Evolutionary conservation across 2,113 vertebrate species (phyloP).

Genomic region (Chroicocephalus ridibundus): DNA sequence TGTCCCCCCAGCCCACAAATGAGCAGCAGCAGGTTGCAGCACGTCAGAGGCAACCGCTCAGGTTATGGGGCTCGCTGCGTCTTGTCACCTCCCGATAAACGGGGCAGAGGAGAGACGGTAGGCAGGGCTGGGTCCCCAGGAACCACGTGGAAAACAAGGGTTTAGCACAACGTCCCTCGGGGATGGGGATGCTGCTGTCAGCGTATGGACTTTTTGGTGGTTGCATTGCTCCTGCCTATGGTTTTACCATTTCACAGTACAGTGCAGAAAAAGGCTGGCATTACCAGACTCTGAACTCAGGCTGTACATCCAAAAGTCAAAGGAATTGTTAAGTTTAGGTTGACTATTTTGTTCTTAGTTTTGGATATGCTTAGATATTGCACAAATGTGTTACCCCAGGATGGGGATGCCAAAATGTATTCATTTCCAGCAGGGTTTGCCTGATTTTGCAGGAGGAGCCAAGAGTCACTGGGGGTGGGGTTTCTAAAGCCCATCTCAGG

Average conservation of each 20-base stretch:
- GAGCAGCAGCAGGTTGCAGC: neutral
- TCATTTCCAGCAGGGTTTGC: neutral
- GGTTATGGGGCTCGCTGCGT: neutral
- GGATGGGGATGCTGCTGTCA: neutral
- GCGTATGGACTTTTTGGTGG: neutral
- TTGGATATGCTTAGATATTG: neutral
- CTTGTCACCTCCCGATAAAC: neutral
- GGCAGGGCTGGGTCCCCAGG: fast-evolving
- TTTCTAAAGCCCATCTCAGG: neutral
- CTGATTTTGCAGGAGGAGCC: neutral
- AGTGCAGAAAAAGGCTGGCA: neutral
- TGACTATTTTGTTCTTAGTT: neutral
- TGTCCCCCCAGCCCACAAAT: neutral
- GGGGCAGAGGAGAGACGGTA: neutral
- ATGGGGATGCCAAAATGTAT: neutral
- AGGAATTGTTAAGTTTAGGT: neutral
- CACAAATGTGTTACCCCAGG: neutral
- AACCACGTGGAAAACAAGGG: fast-evolving
- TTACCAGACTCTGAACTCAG: neutral
- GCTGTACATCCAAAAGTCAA: neutral
- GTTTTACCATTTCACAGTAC: neutral
- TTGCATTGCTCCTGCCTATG: neutral
- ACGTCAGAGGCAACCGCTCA: neutral
- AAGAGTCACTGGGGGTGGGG: neutral
- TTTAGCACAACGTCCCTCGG: neutral